Base-by-base conservation (phyloP, 2,797 vertebrate genomes). In the Rhynchonycteris naso region DNA sequence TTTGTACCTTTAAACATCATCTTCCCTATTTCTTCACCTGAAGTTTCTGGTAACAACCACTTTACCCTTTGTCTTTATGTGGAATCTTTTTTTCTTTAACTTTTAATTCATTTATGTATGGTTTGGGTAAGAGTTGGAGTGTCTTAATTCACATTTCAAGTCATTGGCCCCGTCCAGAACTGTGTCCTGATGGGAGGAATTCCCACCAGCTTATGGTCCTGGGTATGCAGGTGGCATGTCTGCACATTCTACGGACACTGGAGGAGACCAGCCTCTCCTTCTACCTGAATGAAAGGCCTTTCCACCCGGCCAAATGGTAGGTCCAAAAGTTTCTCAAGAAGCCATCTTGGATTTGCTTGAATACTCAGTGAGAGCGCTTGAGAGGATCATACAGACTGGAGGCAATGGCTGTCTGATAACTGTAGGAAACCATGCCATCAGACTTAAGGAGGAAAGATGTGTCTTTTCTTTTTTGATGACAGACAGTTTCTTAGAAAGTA, bases 401-500 rank as follows among this genome's bases (percentile, higher is more conserved):
- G 21, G 19, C 14, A 33, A 28, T 21, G 26, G 56, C 38, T n/a
- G 11, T 14, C 35, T 21, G n/a, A 95, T 76, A 59, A 50, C 30
- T 30, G 10, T 11, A 33, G 69, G 5, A 58, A 71, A 65, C 28
- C 33, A 4, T 19, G 24, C 19, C 59, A 30, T 15, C 5, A 18
- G n/a, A 59, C 30, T 66, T 50, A 38, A 33, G 71, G 33, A 69
- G 26, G n/a, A 63, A 81, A 75, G 30, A 24, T 11, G 22, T 9
- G 22, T 9, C 50, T 72, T 95, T 19, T 22, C 12, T 33, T 80
- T 47, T 65, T 28, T 35, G 43, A 52, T 33, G 19, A 26, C 10
- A 82, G 50, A 50, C n/a, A 4, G 4, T 78, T 92, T 96, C 56
- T 87, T 91, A 76, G 82, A 91, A 81, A 93, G 43, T 83, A 71